Conservation (phyloP, 2,113 vertebrate species). For the Turdus rufiventris region DNA sequence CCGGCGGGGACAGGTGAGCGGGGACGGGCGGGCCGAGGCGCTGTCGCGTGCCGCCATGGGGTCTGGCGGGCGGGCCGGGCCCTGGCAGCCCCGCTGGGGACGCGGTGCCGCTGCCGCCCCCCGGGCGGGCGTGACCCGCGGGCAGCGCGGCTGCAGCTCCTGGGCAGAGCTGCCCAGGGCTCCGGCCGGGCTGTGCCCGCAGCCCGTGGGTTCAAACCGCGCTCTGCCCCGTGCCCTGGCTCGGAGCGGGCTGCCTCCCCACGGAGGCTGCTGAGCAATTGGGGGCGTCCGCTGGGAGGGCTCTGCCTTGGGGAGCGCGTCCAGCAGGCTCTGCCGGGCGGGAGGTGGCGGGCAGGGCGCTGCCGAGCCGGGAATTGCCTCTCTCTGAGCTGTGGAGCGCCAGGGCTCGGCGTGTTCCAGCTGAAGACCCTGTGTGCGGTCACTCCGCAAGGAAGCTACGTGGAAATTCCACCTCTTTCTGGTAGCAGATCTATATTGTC, state of each 20-base stretch:
- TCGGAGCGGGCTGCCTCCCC: fast-evolving
- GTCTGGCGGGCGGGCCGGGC: not conserved
- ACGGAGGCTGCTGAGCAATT: fast-evolving
- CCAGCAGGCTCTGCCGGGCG: not conserved
- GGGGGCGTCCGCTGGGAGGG: fast-evolving
- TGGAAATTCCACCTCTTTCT: not conserved
- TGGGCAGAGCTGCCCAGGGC: not conserved
- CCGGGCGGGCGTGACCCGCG: not conserved
- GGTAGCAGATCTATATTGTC: not conserved
- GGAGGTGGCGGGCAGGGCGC: not conserved
- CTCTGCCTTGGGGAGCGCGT: not conserved
- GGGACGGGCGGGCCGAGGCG: not conserved
- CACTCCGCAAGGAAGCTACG: fast-evolving
- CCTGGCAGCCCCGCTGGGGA: not conserved
- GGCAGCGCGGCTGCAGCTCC: not conserved
- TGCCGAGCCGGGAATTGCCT: not conserved
- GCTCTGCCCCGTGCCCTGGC: fast-evolving
- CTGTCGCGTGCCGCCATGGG: too few relatives aligned
- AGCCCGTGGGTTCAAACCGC: fast-evolving
- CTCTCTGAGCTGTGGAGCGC: not conserved
- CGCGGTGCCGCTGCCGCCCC: not conserved
- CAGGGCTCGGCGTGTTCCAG: not conserved
- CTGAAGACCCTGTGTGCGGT: fast-evolving
- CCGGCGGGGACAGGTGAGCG: not conserved
- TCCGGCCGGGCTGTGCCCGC: too few relatives aligned